Evolutionary conservation across 2,113 vertebrate genomes (phyloP).

Genomic region (Mesitornis unicolor): DNA sequence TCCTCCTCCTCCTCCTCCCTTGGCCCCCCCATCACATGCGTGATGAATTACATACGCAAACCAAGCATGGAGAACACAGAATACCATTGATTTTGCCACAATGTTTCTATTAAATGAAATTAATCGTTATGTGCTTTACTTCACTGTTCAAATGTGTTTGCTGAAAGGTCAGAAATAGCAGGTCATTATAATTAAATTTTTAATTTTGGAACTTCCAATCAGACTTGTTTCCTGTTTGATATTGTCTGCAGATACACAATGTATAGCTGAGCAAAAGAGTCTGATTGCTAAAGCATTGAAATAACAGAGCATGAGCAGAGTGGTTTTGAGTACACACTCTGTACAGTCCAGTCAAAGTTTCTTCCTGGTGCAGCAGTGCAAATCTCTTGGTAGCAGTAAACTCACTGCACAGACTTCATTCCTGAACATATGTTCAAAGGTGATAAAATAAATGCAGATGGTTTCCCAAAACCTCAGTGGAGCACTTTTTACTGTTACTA

Average conservation of each 20-base stretch:
- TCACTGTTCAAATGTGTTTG: accelerated
- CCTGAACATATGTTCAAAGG: constrained; percentile 69
- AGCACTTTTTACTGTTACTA: constrained; percentile 45
- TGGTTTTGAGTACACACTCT: constrained; percentile 3
- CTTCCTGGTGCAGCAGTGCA: constrained; percentile 56
- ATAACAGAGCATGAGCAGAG: background rate
- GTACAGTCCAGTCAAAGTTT: constrained; percentile 24
- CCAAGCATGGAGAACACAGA: background rate
- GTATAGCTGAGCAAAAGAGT: background rate
- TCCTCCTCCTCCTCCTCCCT: background rate
- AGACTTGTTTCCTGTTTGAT: constrained; percentile 37
- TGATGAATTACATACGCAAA: background rate
- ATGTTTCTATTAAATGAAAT: constrained; percentile 19
- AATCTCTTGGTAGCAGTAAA: constrained; percentile 65
- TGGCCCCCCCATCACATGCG: background rate
- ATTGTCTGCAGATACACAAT: background rate
- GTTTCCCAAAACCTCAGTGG: constrained; percentile 56
- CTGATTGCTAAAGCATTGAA: background rate
- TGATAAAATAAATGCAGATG: constrained; percentile 70
- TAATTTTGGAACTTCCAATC: constrained; percentile 28
- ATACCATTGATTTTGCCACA: constrained; percentile 25
- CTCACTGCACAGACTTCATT: constrained; percentile 55
- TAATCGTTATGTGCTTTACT: background rate
- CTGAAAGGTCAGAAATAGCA: constrained; percentile 29
- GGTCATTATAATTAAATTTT: background rate